Evolutionary conservation across 1,140 invertebrate genomes (phyloP).

Genomic region (Drosophila ficusphila): DNA sequence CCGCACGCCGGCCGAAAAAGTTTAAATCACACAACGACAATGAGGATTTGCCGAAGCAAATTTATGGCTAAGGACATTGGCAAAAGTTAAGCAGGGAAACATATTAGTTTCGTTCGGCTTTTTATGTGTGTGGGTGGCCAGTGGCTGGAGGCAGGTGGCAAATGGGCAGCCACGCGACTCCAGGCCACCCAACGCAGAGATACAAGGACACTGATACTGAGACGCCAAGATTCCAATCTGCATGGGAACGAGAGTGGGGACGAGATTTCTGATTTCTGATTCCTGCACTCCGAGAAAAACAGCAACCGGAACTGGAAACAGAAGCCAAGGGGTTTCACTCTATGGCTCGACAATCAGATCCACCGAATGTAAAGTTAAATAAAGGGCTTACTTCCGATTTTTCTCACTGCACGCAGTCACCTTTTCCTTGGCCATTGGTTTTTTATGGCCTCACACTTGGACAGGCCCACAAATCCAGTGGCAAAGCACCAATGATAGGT

Average conservation of each 20-base stretch:
- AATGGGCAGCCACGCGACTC: no score
- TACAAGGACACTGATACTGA: no score
- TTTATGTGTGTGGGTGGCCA: conserved; percentile 20
- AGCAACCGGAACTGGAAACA: no score
- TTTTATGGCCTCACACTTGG: conserved; percentile 59
- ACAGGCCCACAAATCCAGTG: conserved; percentile 65
- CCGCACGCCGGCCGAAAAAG: conserved; percentile 58
- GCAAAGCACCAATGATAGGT: conserved; percentile 82
- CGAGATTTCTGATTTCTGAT: conserved; percentile 24
- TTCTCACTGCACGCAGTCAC: conserved; percentile 37
- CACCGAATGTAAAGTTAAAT: no score
- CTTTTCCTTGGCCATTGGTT: conserved; percentile 50
- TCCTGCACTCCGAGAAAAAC: background rate
- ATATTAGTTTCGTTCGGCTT: conserved; percentile 16
- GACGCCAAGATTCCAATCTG: conserved; percentile 77
- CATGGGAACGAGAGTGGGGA: conserved; percentile 27
- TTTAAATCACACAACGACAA: conserved; percentile 83
- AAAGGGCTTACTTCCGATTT: no score
- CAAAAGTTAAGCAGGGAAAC: conserved; percentile 70
- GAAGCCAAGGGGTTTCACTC: no score
- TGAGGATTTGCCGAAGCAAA: conserved; percentile 78
- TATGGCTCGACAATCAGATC: no score
- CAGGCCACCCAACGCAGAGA: no score
- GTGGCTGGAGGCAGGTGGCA: conserved; percentile 18
- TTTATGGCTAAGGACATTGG: conserved; percentile 80